phyloP scores from a whole-genome alignment of 2,888 invertebrate species.

The Oegoconia quadripuncta region DNA sequence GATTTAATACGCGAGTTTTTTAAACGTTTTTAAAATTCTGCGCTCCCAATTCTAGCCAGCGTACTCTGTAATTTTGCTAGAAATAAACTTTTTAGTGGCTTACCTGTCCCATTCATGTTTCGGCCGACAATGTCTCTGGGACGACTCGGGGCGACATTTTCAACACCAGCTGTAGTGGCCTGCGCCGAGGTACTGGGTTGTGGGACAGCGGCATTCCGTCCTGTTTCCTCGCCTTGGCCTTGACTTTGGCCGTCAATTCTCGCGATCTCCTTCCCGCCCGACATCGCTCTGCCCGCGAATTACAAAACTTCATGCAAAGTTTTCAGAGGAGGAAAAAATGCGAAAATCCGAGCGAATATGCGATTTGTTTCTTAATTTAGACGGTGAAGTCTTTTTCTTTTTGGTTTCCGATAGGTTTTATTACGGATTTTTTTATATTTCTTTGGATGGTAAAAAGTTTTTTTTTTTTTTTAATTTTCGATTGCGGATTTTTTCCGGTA shows the following conservation, averaged over 20 bases:
- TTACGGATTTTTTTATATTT: too few relatives aligned
- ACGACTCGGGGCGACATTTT: conserved; percentile 74
- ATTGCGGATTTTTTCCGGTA: too few relatives aligned
- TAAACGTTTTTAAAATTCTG: background rate
- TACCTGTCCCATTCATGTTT: conserved; percentile 83
- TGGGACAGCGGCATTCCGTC: conserved; percentile 57
- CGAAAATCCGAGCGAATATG: too few relatives aligned
- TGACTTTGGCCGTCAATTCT: conserved; percentile 71
- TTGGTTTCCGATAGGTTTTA: too few relatives aligned
- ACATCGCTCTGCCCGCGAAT: conserved; percentile 66
- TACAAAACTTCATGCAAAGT: conserved; percentile 54
- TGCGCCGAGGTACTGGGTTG: conserved; percentile 65
- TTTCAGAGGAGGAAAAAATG: conserved; percentile 15
- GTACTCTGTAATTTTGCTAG: background rate
- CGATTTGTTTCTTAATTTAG: too few relatives aligned
- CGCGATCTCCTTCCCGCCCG: conserved; percentile 67
- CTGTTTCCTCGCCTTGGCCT: conserved; percentile 72
- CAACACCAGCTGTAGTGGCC: conserved; percentile 19
- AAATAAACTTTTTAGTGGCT: conserved; percentile 48
- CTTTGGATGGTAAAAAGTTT: too few relatives aligned
- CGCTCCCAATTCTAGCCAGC: background rate
- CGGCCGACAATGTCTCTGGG: conserved; percentile 82
- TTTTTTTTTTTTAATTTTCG: too few relatives aligned
- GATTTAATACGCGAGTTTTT: too few relatives aligned
- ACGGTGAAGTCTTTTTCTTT: too few relatives aligned